Base-by-base conservation (phyloP, 1,140 invertebrate species). In the Solenopsis fugax region DNA sequence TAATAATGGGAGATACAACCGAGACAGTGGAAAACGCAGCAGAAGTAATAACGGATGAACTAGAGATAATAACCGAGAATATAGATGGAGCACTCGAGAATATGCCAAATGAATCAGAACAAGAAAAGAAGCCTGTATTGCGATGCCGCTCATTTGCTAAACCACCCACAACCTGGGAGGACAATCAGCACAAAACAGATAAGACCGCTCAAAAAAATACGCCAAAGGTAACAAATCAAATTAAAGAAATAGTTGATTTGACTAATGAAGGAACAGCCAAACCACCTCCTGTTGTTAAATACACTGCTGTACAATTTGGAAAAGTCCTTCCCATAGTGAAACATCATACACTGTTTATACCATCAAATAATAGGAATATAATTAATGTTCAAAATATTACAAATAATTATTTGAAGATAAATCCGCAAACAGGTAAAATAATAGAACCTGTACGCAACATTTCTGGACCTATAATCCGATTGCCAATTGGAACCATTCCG, bases 131-230 rank as follows among this genome's bases (percentile, higher is more conserved):
- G 34, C 90, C 92, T 65, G 24, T 92, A 16, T 34, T 95, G 56
- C 90, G 93, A 78, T 88, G 94, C 21, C 81, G 93, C 54, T 91
- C 93, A 24, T 95, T 95, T 73, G 94, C 94, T n/a, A 95, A 93
- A 82, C 91, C 91, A n/a, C 91, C 93, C 0, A 88, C 75, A 0
- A 93, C 91, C 3, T 94, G 93, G 93, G 65, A 91, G 9, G 92
- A 92, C 62, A 76, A 18, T 6, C 71, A 78, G 58, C 81, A 90
- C n/a, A 90, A 89, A 41, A 9, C 7, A 16, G 50, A 69, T 12
- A 64, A 85, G 12, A n/a, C 34, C 4, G 58, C 73, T 16, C 72
- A 71, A 45, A 50, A 65, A 37, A 45, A 65, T 18, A 37, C 18
- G 9, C n/a, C 58, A 41, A 85, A 85, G 24, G 16, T 16, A 80